Base-by-base conservation (phyloP, 1,140 invertebrate genomes). In the Ditylenchus dipsaci region DNA sequence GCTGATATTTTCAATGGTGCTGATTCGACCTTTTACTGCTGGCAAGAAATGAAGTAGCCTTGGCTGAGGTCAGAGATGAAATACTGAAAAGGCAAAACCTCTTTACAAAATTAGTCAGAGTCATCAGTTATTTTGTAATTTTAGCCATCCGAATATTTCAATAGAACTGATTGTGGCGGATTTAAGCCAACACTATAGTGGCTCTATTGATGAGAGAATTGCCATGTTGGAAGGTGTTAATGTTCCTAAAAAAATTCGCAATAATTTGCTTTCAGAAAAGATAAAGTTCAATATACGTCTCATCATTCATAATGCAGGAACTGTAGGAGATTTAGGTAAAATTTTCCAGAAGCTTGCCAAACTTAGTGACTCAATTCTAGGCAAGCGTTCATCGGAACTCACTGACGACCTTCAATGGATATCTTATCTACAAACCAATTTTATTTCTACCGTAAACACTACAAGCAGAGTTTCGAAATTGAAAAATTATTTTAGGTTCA, bases 261-360 rank as follows among this genome's bases (percentile, higher is more conserved):
- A 59, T 53, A 77, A n/a, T 42, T 27, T 21, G 21, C 21, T 21
- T 64, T 23, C 43, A 73, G 57, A 38, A 29, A 30, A 27, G 11
- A 26, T 23, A 15, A 43, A 42, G 19, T 91, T 90, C 79, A 85
- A 90, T 60, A 86, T 88, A 63, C 86, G 86, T 27, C 82, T 94
- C 3, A 86, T 96, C 17, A 87, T 95, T 65, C 92, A 96, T 79
- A 96, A 95, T 88, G 92, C 90, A 9, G 93, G 91, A 1, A 89
- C 90, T 0, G 76, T 93, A 33, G 92, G 92, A n/a, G 88, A 90
- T 83, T 80, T 90, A 27, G 83, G 86, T 0, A 86, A 89, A 74
- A n/a, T n/a, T n/a, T n/a, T n/a, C n/a, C n/a, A n/a, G n/a, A n/a
- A n/a, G n/a, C n/a, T n/a, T n/a, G n/a, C n/a, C n/a, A n/a, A n/a